Conservation (phyloP, 2,113 vertebrate species). For the Heptranchias perlo region DNA sequence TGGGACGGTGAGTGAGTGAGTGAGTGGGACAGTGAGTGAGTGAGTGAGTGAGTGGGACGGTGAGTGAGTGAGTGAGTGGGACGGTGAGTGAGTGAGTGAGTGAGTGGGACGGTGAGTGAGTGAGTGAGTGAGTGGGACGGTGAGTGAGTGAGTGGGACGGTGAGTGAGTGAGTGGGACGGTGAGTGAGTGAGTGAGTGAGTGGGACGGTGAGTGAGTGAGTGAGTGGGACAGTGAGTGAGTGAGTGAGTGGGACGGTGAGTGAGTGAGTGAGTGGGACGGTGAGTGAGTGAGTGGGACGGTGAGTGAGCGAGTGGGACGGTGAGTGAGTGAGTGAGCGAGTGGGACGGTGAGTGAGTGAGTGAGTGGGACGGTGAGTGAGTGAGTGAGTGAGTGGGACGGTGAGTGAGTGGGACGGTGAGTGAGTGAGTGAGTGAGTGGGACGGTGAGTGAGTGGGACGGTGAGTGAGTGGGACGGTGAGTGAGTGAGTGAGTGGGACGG, state of each 20-base stretch:
- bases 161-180: slow-evolving; percentile 50
- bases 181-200: slow-evolving; percentile 58
- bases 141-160: slow-evolving; percentile 73
- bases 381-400: slow-evolving; percentile 73
- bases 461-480: slow-evolving; percentile 80
- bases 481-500: slow-evolving; percentile 24
- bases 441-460: slow-evolving; percentile 75
- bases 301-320: too few species aligned
- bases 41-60: slow-evolving; percentile 73
- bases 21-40: slow-evolving; percentile 55
- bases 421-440: slow-evolving; percentile 62
- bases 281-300: slow-evolving; percentile 50
- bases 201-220: slow-evolving; percentile 75
- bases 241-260: slow-evolving; percentile 78
- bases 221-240: slow-evolving; percentile 77
- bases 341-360: slow-evolving; percentile 75
- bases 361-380: too few species aligned
- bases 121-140: too few species aligned
- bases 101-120: slow-evolving; percentile 77
- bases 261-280: slow-evolving; percentile 73
- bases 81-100: slow-evolving; percentile 58
- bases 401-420: slow-evolving; percentile 55
- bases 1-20: slow-evolving; percentile 95
- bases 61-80: slow-evolving; percentile 49
- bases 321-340: slow-evolving; percentile 58